Percentiles rank a stretch among this genome's conserved stretches.
phyloP scores from a whole-genome alignment of 2,888 invertebrate genomes.

The Hypomecis punctinalis region DNA sequence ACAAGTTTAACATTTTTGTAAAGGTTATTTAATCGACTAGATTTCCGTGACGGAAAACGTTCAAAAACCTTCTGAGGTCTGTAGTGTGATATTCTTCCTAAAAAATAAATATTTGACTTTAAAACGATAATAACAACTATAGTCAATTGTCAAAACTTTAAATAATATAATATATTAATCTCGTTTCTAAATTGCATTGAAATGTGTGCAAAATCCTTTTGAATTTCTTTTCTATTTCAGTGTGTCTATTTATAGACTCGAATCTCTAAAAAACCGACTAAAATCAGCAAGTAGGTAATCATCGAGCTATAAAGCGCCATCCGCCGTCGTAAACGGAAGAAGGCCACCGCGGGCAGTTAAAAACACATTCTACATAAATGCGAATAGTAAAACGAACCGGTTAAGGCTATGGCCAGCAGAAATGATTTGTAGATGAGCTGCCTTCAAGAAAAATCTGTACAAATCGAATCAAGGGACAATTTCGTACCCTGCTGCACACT shows the following conservation, averaged over 20 bases:
- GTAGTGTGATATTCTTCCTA: too few species aligned
- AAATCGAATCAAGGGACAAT: background rate
- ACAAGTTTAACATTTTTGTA: too few species aligned
- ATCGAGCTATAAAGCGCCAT: constrained; percentile 17
- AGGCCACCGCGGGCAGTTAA: constrained; percentile 25
- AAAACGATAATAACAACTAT: too few species aligned
- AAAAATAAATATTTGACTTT: too few species aligned
- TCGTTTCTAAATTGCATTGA: too few species aligned
- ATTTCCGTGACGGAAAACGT: too few species aligned
- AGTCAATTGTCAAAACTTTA: too few species aligned
- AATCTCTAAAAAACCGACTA: constrained; percentile 2
- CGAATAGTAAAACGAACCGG: constrained; percentile 21
- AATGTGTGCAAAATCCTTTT: background rate
- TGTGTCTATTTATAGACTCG: background rate
- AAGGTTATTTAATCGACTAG: too few species aligned
- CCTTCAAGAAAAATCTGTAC: background rate
- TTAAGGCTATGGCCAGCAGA: constrained; percentile 4
- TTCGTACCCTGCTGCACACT: too few species aligned
- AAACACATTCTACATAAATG: constrained; percentile 30
- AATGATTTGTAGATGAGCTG: background rate
- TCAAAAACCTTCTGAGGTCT: too few species aligned
- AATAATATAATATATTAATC: too few species aligned
- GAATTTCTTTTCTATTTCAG: background rate
- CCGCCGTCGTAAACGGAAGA: constrained; percentile 21
- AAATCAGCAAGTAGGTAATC: constrained; percentile 17